A percentile compares a stretch with the other conserved stretches of the same genome.
These are phyloP conservation scores for Luscinia megarhynchos DNA, from an alignment of 2,797 vertebrate genomes.

Conservation along the genomic window DNA sequence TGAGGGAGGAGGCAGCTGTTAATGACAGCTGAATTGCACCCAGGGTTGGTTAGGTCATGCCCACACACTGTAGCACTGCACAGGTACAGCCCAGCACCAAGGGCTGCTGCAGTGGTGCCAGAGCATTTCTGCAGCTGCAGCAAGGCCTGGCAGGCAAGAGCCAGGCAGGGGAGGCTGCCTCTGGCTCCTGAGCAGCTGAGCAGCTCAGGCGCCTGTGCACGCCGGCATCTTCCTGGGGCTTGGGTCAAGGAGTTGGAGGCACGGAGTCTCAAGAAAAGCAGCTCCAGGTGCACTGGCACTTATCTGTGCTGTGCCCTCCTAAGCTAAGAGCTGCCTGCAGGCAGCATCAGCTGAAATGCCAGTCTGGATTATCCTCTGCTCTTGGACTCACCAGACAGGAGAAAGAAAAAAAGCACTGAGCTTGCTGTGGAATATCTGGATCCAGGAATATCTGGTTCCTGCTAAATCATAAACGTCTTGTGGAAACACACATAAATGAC, in stretches of 20 bases:
- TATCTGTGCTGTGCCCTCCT: not conserved
- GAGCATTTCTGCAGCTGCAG: not conserved
- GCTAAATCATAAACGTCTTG: not conserved
- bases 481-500: not conserved
- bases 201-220: not conserved
- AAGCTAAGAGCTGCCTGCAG: not conserved
- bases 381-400: not conserved
- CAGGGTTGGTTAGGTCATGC: not conserved
- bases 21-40: not conserved
- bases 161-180: not conserved
- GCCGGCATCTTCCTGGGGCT: too few relatives aligned
- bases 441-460: not conserved
- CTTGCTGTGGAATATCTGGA: not conserved
- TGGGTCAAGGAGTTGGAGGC: not conserved
- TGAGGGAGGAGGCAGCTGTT: not conserved
- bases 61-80: not conserved
- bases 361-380: not conserved
- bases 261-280: not conserved
- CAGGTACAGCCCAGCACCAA: not conserved
- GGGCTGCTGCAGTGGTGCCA: not conserved
- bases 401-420: not conserved
- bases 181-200: not conserved
- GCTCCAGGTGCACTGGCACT: not conserved
- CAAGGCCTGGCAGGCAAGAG: not conserved
- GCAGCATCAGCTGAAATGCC: not conserved